A percentile compares a stretch with the other conserved stretches of the same genome.
phyloP scores from a whole-genome alignment of 1,140 invertebrate species.

The Linepithema humile region DNA sequence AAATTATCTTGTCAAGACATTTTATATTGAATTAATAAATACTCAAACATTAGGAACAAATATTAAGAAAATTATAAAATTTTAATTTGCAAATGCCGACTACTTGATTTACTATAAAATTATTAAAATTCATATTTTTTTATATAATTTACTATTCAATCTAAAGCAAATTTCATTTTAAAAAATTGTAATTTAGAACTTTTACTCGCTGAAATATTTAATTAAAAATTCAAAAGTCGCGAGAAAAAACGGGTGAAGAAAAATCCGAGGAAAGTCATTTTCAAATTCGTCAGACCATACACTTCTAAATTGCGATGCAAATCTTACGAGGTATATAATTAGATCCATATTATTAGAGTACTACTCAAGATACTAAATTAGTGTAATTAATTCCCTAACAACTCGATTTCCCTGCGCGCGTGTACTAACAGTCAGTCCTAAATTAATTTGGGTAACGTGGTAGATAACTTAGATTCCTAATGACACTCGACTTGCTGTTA shows the following conservation, averaged over 20 bases:
- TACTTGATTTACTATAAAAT: background rate
- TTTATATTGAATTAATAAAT: no score
- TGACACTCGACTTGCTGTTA: background rate
- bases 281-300: background rate
- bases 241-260: background rate
- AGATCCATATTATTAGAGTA: background rate
- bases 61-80: no score
- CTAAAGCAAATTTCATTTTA: background rate
- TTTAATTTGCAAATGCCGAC: background rate
- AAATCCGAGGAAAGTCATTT: background rate
- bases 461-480: background rate
- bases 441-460: constrained; percentile 41
- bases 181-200: background rate
- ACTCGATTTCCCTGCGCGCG: background rate
- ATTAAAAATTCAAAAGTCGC: constrained; percentile 9
- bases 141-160: background rate
- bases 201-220: background rate
- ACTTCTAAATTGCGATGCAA: background rate
- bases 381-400: constrained; percentile 31
- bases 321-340: background rate
- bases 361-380: background rate
- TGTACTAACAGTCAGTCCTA: background rate
- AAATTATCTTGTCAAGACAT: no score
- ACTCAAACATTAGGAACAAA: no score
- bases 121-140: constrained; percentile 8